These are phyloP conservation scores for Kryptopterus vitreolus DNA, from an alignment of 2,797 vertebrate genomes.

Conservation along the genomic window DNA sequence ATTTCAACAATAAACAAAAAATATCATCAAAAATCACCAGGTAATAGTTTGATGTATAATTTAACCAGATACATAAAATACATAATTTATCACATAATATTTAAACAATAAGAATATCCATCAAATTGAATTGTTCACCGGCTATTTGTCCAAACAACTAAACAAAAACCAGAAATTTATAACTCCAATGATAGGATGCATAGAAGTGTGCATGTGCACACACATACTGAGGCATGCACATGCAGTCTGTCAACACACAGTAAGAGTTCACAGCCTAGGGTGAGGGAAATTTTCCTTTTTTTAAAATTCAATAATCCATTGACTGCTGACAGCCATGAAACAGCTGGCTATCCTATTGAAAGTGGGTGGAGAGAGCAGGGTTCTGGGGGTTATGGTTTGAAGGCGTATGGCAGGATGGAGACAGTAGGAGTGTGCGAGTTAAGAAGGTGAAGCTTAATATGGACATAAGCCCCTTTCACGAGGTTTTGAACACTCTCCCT, in stretches of 20 bases:
- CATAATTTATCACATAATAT: no score
- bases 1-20: not conserved
- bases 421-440: conserved; percentile 41
- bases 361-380: conserved; percentile 4
- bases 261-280: conserved; percentile 57
- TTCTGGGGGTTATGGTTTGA: conserved; percentile 10
- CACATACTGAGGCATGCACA: conserved; percentile 12
- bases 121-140: no score
- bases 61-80: no score
- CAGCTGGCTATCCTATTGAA: conserved; percentile 63
- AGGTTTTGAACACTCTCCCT: conserved; percentile 59
- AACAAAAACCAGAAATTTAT: not conserved
- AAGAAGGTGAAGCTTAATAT: conserved; percentile 66
- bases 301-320: conserved; percentile 56
- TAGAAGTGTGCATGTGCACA: not conserved
- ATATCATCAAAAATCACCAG: not conserved
- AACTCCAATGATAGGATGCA: not conserved
- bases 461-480: conserved; percentile 68
- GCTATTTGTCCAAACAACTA: not conserved
- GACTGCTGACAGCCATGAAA: conserved; percentile 64
- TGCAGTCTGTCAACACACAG: conserved; percentile 39
- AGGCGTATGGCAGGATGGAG: conserved; percentile 52
- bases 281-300: conserved; percentile 54
- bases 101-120: no score
- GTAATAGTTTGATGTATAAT: not conserved